phyloP scores from a whole-genome alignment of 1,140 invertebrate genomes.

The Popillia japonica region DNA sequence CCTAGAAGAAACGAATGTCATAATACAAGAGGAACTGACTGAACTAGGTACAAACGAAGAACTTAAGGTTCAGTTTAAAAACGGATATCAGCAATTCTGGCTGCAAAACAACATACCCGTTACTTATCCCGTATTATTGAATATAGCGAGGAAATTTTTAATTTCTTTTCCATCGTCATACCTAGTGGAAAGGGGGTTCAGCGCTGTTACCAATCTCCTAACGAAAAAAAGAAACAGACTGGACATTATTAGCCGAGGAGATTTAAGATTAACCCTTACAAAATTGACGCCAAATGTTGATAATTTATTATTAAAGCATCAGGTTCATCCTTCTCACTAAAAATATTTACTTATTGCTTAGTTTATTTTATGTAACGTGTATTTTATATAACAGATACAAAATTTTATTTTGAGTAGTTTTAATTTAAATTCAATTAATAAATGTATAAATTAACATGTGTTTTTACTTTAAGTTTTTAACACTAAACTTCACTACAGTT shows the following conservation, averaged over 20 bases:
- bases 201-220: conserved; percentile 28
- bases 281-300: conserved; percentile 21
- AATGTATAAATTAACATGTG: not conserved
- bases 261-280: conserved; percentile 35
- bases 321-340: not conserved
- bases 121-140: conserved; percentile 3
- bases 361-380: not conserved
- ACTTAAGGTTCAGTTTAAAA: conserved; percentile 42
- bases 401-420: not conserved
- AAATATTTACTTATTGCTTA: not conserved
- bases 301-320: not conserved
- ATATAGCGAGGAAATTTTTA: conserved; percentile 7
- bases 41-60: conserved; percentile 52
- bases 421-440: not conserved
- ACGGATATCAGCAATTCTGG: conserved; percentile 44
- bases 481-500: not conserved
- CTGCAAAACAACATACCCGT: not conserved
- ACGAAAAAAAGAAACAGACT: conserved; percentile 36
- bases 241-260: conserved; percentile 27
- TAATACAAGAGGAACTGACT: conserved; percentile 53
- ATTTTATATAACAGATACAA: not conserved
- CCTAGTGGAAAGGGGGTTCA: conserved; percentile 35
- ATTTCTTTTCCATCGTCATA: conserved; percentile 37
- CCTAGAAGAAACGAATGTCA: conserved; percentile 42
- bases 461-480: not conserved